phyloP scores from a whole-genome alignment of 2,113 vertebrate genomes.

The Serilophus lunatus region DNA sequence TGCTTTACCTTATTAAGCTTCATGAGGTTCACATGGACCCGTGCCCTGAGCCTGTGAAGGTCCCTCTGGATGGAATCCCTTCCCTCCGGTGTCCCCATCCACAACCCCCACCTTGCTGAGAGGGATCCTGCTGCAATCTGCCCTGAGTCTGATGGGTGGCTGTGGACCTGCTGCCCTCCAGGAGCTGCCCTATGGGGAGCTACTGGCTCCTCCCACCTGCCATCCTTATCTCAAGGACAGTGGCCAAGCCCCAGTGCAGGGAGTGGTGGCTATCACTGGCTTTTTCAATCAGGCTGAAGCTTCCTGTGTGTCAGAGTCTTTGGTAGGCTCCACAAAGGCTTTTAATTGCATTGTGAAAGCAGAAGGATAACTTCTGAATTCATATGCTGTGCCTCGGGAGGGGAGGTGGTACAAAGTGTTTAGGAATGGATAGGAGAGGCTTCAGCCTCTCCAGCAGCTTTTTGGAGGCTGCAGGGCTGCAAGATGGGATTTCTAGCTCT shows the following conservation, averaged over 20 bases:
- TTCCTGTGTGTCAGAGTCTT: background rate
- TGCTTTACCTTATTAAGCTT: background rate
- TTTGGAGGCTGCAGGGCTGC: background rate
- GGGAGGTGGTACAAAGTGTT: background rate
- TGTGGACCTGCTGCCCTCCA: background rate
- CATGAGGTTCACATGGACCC: background rate
- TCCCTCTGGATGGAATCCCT: background rate
- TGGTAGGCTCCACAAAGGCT: background rate
- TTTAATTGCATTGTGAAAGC: background rate
- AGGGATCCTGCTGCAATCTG: background rate
- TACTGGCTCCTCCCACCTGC: background rate
- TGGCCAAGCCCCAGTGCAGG: background rate
- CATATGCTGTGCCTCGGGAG: fast-evolving
- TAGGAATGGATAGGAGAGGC: background rate
- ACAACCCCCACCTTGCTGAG: fast-evolving
- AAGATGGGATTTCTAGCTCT: background rate
- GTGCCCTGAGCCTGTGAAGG: background rate
- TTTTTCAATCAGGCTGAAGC: background rate
- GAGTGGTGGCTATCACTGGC: fast-evolving
- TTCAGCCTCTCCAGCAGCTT: background rate
- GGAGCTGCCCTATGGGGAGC: no score
- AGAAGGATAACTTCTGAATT: background rate
- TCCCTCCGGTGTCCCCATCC: background rate
- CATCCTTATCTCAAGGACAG: background rate
- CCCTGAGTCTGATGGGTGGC: background rate